Evolutionary conservation across 1,140 invertebrate genomes (phyloP), one percentile per base, ranked within the genome.

Genomic region (Propsilocerus akamusi): DNA sequence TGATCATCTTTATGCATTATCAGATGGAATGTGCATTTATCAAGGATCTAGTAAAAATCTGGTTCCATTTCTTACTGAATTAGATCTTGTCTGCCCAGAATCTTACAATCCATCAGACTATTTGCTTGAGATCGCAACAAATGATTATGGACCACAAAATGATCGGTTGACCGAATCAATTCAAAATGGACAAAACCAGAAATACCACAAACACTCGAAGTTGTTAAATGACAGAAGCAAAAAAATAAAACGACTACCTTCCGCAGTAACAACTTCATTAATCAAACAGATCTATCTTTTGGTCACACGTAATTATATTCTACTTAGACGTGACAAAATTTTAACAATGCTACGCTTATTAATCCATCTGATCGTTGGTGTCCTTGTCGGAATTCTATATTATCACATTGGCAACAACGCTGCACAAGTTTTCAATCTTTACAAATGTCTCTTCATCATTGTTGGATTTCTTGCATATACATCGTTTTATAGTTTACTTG

Each of bases 81-180:
- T 80, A 47, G 72, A 76, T 23, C 68, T 90, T 3, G 64, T 72
- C 1, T 91, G 87, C 68, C 87, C 86, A 1, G 71, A 75, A 3
- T 87, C 86, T 64, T 83, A 91, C 58, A 91, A 90, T 67, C 84
- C 86, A 28, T 80, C 86, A 24, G 87, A 91, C 69, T 90, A 80
- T 66, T 68, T 89, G 54, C 76, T 93, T 69, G 88, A 93, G 72
- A 79, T 91, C 53, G 81, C 85, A 4, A 77, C 75, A 51, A 83
- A 85, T 41, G 85, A 89, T 57, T 82, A 86, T 64, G 84, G 81
- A 22, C 66, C 75, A 34, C 71, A 76, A 55, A 74, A 75, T 53
- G 67, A 66, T 41, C 61, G 65, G 50, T 56, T 83, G 55, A 67
- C 76, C 28, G 59, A 71, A 34, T 73, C 76, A 51, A 80, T 83